Conservation (phyloP, 2,888 invertebrate genomes). For the Actias luna region DNA sequence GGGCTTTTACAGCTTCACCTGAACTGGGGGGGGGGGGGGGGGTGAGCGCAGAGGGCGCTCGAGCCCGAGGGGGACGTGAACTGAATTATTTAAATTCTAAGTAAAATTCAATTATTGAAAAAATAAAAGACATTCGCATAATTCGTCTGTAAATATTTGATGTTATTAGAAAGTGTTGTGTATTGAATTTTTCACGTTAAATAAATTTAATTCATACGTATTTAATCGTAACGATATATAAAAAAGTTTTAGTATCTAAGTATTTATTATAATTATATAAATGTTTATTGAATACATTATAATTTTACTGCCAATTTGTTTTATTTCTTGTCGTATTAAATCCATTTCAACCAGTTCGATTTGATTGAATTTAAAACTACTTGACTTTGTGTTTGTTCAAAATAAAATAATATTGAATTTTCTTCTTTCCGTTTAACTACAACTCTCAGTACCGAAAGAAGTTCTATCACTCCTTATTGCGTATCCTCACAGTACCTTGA, state of each 20-base stretch:
- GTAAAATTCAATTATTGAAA: conserved; percentile 10
- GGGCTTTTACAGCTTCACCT: no score
- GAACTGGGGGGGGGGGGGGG: no score
- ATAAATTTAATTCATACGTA: background rate
- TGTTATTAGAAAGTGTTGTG: background rate
- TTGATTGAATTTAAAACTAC: background rate
- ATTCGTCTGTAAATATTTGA: conserved; percentile 2
- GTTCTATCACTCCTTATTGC: no score
- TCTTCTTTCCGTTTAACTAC: no score
- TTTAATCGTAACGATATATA: conserved; percentile 1
- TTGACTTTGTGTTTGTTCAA: no score
- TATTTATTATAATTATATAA: conserved; percentile 16
- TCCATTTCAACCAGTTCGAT: background rate
- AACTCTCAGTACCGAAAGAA: no score
- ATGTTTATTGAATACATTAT: conserved; percentile 43
- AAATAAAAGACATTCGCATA: background rate
- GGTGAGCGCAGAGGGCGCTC: no score
- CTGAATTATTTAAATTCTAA: background rate
- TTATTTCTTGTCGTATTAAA: conserved; percentile 30
- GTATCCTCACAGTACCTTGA: no score
- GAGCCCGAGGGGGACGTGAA: background rate
- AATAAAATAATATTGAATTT: background rate
- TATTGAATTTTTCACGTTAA: background rate
- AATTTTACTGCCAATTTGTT: conserved; percentile 44
- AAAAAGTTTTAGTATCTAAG: conserved; percentile 22